Base-by-base conservation (phyloP, 53 echinoderm and acorn worm genomes). In the Zoroaster sp. region DNA sequence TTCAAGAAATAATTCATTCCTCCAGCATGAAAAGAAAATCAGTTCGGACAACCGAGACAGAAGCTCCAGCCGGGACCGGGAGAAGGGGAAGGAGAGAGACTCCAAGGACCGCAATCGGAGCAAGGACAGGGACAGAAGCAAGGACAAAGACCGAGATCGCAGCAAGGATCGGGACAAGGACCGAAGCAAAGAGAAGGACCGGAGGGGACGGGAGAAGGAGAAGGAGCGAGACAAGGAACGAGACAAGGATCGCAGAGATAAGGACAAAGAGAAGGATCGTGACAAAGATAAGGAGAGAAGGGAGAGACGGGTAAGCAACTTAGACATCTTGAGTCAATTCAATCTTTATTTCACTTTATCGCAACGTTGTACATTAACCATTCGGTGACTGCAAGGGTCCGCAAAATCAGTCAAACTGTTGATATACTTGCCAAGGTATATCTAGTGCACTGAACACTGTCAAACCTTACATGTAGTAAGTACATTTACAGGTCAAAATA, bases 41-140 rank as follows among this genome's bases (percentile, higher is more conserved):
- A 96, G 96, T 91, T 96, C 94, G 42, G 95, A 95, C 75, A 96
- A 96, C 51, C 69, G 94, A 37, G 88, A 88, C 39, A 90, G 92
- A 44, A 92, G 94, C 37, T 90, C 92, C 31, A 96, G 94, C 70
- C 66, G 87, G 25, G 90, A 92, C 45, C 44, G 90, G 25, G 92
- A 92, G 1, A 88, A 87, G 40, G 91, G 88, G 34, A 92, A 75
- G 23, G 91, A 93, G 44, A 69, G 20, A 35, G 21, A 89, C 46
- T 18, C 73, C 36, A 89, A 45, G 37, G 89, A 89, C 40, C 78
- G 43, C 39, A 66, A 89, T 40, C 89, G 80, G 0, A 79, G 78
- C 40, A 40, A 54, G 25, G 68, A 78, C 73, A 90, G 63, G 35
- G 90, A 90, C 77, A 82, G 71, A 20, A 63, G 83, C 2, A 46